Conservation (phyloP, 2,888 invertebrate species). For the Hypselothyrea guttata region DNA sequence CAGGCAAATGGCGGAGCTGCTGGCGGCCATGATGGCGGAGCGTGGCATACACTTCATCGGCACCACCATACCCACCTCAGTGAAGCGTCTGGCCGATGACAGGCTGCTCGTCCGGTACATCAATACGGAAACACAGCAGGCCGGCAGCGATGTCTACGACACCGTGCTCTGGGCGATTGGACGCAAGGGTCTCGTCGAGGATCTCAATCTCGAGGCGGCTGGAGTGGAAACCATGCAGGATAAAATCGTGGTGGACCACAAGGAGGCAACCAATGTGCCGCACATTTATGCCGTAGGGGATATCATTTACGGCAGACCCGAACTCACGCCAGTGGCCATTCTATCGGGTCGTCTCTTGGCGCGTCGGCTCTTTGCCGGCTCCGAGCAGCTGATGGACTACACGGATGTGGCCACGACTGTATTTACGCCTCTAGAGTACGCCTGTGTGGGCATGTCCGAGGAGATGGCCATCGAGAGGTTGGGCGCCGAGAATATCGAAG, state of each 20-base stretch:
- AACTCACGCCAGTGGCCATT: slow-evolving; percentile 97
- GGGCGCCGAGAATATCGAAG: slow-evolving; percentile 91
- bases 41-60: slow-evolving; percentile 89
- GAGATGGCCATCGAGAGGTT: slow-evolving; percentile 87
- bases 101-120: slow-evolving; percentile 87
- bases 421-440: slow-evolving; percentile 97
- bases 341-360: slow-evolving; percentile 93
- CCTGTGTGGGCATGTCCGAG: slow-evolving; percentile 95
- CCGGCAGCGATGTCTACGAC: slow-evolving; percentile 86
- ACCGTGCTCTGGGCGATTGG: slow-evolving; percentile 94
- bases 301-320: slow-evolving; percentile 91
- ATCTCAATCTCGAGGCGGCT: slow-evolving; percentile 87
- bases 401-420: slow-evolving; percentile 95
- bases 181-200: slow-evolving; percentile 88
- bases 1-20: slow-evolving; percentile 92
- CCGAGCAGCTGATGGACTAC: slow-evolving; percentile 88
- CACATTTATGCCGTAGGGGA: slow-evolving; percentile 97
- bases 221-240: slow-evolving; percentile 87
- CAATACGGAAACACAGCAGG: slow-evolving; percentile 82
- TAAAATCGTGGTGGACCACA: slow-evolving; percentile 87
- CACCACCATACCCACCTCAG: slow-evolving; percentile 86
- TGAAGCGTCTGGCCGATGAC: slow-evolving; percentile 87
- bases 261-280: slow-evolving; percentile 92
- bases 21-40: slow-evolving; percentile 90
- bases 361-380: slow-evolving; percentile 86